Evolutionary conservation across 2,797 vertebrate genomes (phyloP).

Genomic region (Leptatherina wallacei): DNA sequence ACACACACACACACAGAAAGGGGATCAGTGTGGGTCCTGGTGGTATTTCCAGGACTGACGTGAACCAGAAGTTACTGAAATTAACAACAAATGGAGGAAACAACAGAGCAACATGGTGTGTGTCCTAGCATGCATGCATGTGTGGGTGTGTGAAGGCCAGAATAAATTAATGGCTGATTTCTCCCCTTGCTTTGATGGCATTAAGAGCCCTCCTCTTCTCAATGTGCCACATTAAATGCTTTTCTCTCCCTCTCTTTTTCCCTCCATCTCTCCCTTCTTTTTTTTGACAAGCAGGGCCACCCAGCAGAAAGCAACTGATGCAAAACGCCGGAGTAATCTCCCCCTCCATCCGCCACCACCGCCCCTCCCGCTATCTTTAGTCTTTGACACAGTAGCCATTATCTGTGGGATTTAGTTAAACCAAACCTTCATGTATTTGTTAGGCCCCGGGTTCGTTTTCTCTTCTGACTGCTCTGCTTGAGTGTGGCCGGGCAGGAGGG

Average conservation of each 20-base stretch:
- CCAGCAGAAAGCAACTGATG: slow-evolving; percentile 99
- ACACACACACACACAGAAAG: slow-evolving; percentile 25
- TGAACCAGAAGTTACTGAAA: slow-evolving; percentile 93
- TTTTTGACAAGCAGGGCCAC: slow-evolving; percentile 97
- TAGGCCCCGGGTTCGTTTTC: slow-evolving; percentile 88
- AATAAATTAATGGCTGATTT: slow-evolving; percentile 99
- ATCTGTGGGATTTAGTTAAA: slow-evolving; percentile 95
- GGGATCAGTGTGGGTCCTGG: slow-evolving; percentile 38
- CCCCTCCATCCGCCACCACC: slow-evolving; percentile 90
- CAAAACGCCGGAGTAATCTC: slow-evolving; percentile 97
- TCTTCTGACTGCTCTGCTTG: slow-evolving; percentile 85
- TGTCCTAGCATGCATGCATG: slow-evolving; percentile 20
- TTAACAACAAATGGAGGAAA: slow-evolving; percentile 87
- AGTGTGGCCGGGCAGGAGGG: slow-evolving; percentile 56
- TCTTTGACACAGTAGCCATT: slow-evolving; percentile 98
- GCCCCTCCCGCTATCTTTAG: slow-evolving; percentile 95
- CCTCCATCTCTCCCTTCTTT: slow-evolving; percentile 74
- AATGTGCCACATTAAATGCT: slow-evolving; percentile 91
- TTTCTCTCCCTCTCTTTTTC: slow-evolving; percentile 79
- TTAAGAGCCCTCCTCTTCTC: slow-evolving; percentile 97
- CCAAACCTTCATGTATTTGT: slow-evolving; percentile 97
- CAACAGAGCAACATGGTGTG: slow-evolving; percentile 41
- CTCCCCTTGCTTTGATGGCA: slow-evolving; percentile 96
- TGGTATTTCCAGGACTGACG: slow-evolving; percentile 81
- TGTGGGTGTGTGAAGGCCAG: slow-evolving; percentile 73